Conservation (phyloP, 2,888 invertebrate species). For the Scaeva pyrastri region DNA sequence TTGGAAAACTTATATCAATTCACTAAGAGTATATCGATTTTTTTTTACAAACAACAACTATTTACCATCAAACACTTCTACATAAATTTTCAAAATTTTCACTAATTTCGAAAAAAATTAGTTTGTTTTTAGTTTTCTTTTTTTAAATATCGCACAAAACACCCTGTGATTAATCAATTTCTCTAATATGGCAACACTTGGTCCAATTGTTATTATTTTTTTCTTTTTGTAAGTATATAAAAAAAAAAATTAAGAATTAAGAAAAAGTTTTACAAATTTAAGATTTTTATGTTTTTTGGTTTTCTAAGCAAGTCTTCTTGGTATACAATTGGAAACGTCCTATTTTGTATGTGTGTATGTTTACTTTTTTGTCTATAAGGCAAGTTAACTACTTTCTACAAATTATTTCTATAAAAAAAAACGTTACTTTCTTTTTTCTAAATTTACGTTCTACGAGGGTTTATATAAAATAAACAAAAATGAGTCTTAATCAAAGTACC, state of each 20-base stretch:
- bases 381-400: slow-evolving; percentile 69
- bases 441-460: slow-evolving; percentile 33
- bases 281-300: background rate
- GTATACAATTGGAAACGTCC: slow-evolving; percentile 57
- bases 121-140: background rate
- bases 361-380: slow-evolving; percentile 63
- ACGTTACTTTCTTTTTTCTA: slow-evolving; percentile 31
- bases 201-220: slow-evolving; percentile 50
- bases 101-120: slow-evolving; percentile 4
- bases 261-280: slow-evolving; percentile 12
- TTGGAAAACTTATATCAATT: background rate
- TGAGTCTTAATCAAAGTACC: slow-evolving; percentile 39
- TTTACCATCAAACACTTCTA: background rate
- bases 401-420: slow-evolving; percentile 50
- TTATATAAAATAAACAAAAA: slow-evolving; percentile 31
- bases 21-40: background rate
- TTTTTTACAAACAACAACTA: background rate
- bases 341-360: slow-evolving; percentile 4
- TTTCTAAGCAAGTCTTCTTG: slow-evolving; percentile 40
- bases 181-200: slow-evolving; percentile 64
- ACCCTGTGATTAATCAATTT: slow-evolving; percentile 54
- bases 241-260: slow-evolving; percentile 17
- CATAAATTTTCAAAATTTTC: background rate
- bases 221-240: slow-evolving; percentile 1
- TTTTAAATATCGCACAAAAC: slow-evolving; percentile 40